Base-by-base conservation (phyloP, 2,797 vertebrate genomes). In the Adrianichthys oophorus region DNA sequence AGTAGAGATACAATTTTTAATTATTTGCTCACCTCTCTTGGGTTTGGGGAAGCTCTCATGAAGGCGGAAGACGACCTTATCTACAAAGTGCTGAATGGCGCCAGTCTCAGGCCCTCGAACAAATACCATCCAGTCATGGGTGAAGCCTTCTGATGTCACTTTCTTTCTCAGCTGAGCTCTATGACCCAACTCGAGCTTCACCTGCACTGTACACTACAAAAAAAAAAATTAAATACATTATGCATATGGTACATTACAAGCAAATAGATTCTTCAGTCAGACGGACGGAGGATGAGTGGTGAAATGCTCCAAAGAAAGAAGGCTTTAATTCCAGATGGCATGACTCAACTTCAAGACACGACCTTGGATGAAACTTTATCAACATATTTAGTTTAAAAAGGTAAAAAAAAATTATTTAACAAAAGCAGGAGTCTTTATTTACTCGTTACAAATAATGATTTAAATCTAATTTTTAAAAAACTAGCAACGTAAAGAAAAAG, bases 81-180 rank as follows among this genome's bases (percentile, higher is more conserved):
- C 97, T 88, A 99, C 95, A 75, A 99, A 99, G 88, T 98, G 96
- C 92, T 98, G 97, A 84, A 99, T 99, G 85, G 98, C 95, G 4
- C 94, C 96, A 29, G 95, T 95, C 86, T 99, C 97, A 0, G 97
- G 97, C 48, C 96, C 97, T 1, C 97, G 94, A 49, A 99, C 97
- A 40, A 98, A 99, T 80, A 99, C 97, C 97, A 98, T 98, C 97
- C 97, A 99, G 91, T 99, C 97, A 0, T 99, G 97, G 56, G 97
- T 98, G 84, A 99, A 99, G 17, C 97, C 97, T 55, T 98, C 97
- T 0, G 96, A 94, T 14, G 97, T 99, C 42, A 94, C 94, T 77
- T 98, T 98, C 89, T 98, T 98, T 70, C 96, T 91, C 59, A 98
- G 91, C 75, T 97, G 97, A 77, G 97, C 97, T 14, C 96, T 91